Evolutionary conservation across 1,140 invertebrate species (phyloP).

Genomic region (Drosophila busckii): DNA sequence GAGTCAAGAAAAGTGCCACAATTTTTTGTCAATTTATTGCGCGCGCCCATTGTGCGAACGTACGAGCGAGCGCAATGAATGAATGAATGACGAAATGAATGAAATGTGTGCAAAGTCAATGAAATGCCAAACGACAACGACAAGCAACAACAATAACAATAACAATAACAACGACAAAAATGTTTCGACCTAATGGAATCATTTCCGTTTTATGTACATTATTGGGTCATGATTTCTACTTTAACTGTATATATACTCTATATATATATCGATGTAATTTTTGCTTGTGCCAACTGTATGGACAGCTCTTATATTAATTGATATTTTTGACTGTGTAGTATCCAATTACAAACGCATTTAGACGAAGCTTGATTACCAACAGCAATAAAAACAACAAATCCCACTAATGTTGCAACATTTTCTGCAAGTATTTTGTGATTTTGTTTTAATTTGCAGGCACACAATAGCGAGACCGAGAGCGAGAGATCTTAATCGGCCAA

Average conservation of each 20-base stretch:
- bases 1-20: too few species aligned
- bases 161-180: slow-evolving; percentile 2
- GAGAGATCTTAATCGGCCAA: too few species aligned
- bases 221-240: slow-evolving; percentile 6
- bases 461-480: too few species aligned
- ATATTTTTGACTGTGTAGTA: too few species aligned
- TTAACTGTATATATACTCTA: too few species aligned
- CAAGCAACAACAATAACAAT: not conserved
- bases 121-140: not conserved
- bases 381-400: too few species aligned
- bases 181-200: slow-evolving; percentile 17
- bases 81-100: slow-evolving; percentile 42
- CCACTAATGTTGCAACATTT: too few species aligned
- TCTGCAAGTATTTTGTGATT: too few species aligned
- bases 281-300: slow-evolving; percentile 1
- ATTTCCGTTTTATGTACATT: slow-evolving; percentile 24
- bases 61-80: too few species aligned
- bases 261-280: not conserved
- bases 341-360: too few species aligned
- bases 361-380: too few species aligned
- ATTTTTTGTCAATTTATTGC: slow-evolving; percentile 41
- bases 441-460: too few species aligned
- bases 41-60: slow-evolving; percentile 1
- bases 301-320: slow-evolving; percentile 16
- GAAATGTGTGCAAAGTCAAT: slow-evolving; percentile 7